Conservation (phyloP, 2,888 invertebrate genomes). For the Apamea epomidion region DNA sequence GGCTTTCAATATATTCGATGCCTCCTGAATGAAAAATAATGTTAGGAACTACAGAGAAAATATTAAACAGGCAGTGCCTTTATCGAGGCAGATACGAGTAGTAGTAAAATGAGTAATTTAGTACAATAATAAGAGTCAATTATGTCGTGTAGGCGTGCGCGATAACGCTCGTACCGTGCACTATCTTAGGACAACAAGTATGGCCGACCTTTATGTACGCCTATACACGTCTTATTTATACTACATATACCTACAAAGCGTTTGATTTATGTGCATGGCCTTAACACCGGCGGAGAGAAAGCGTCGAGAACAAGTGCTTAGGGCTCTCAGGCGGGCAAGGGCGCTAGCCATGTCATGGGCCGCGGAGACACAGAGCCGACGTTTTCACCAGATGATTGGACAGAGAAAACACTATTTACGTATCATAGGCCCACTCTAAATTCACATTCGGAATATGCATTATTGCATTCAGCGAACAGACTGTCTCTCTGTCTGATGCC, state of each 20-base stretch:
- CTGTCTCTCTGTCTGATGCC: slow-evolving; percentile 40
- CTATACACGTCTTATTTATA: slow-evolving; percentile 48
- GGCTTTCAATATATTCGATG: slow-evolving; percentile 22
- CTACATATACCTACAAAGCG: slow-evolving; percentile 23
- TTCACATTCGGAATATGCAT: slow-evolving; percentile 42
- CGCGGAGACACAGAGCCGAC: slow-evolving; percentile 4
- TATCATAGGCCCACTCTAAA: slow-evolving; percentile 21
- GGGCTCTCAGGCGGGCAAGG: slow-evolving; percentile 44
- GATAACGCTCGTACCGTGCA: slow-evolving; percentile 54
- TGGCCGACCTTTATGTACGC: slow-evolving; percentile 53
- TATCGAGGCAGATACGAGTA: slow-evolving; percentile 59
- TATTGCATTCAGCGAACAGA: slow-evolving; percentile 37
- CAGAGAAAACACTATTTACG: slow-evolving; percentile 24
- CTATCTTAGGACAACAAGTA: slow-evolving; percentile 64
- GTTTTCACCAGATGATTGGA: slow-evolving; percentile 35
- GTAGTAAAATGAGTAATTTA: slow-evolving; percentile 66
- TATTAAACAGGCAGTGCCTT: slow-evolving; percentile 33
- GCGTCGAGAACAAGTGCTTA: slow-evolving; percentile 47
- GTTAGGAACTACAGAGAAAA: slow-evolving; percentile 10
- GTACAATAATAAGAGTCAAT: slow-evolving; percentile 63
- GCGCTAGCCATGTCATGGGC: slow-evolving; percentile 38
- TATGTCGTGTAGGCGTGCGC: slow-evolving; percentile 62
- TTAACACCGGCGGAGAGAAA: slow-evolving; percentile 55
- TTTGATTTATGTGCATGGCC: slow-evolving; percentile 57
- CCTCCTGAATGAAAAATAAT: slow-evolving; percentile 17